Conservation (phyloP, 2,113 vertebrate genomes). For the Heterocephalus glaber region DNA sequence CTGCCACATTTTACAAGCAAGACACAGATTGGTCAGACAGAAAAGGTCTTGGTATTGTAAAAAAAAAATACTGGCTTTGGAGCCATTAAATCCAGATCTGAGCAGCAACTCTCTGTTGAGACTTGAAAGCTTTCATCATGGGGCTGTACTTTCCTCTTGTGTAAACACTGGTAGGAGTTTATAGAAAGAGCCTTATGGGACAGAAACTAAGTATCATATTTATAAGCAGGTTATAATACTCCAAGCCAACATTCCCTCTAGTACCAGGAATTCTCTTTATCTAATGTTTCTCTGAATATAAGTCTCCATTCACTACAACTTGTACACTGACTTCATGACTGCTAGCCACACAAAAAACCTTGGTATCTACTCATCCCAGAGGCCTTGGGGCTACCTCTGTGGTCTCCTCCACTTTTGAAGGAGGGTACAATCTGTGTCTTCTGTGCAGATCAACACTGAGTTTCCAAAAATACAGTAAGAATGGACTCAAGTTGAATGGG, state of each 20-base stretch:
- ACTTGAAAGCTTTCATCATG: slow-evolving; percentile 30
- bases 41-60: background rate
- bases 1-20: background rate
- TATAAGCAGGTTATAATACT: slow-evolving; percentile 38
- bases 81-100: slow-evolving; percentile 9
- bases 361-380: background rate
- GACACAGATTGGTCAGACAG: background rate
- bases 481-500: background rate
- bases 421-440: background rate
- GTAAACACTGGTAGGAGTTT: background rate
- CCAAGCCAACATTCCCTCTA: background rate
- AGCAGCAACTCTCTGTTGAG: background rate
- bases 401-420: background rate
- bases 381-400: background rate
- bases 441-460: background rate
- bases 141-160: background rate
- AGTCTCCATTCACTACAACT: background rate
- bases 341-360: background rate
- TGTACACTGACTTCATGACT: background rate
- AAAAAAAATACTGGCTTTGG: background rate
- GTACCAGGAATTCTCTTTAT: background rate
- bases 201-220: slow-evolving; percentile 59
- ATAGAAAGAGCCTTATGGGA: background rate
- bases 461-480: background rate
- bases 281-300: background rate